Evolutionary conservation across 2,888 invertebrate species (phyloP), one percentile per base, ranked within the genome.

Genomic region (Drosophila multiciliata): DNA sequence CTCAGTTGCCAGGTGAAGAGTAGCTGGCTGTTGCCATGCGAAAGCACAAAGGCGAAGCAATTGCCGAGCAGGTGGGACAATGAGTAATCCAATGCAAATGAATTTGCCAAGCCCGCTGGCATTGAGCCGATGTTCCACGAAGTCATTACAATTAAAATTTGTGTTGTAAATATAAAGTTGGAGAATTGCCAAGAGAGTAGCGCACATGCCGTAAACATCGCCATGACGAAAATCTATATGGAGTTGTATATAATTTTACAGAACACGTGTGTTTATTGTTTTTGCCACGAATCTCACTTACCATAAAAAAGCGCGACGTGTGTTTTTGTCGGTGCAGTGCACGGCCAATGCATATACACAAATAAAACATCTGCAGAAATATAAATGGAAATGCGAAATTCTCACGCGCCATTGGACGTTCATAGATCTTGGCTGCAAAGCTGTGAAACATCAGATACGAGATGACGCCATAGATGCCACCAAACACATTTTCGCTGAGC

Each of bases 331-430:
- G 82, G 49, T 89, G 85, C 32, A 90, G 80, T 11, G 89, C 83
- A 12, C 90, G 90, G 12, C 94, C 91, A 52, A 95, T 93, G 65
- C 95, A 95, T 35, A 94, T 73, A 35, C 94, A 95, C 0, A 97
- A 93, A 33, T 95, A 93, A 85, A 96, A 95, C 93, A 96, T 95
- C 91, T 98, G 97, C 62, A 95, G 93, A 20, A 97, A 93, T 74
- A 97, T 94, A 48, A 97, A 94, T 0, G 98, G 98, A 88, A 96
- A 96, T 0, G 97, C 97, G 91, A 97, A 96, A 90, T 97, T 97
- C 92, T 98, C 98, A 32, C 98, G 93, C 54, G 98, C 94, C 48
- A 97, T 96, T 0, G 98, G 98, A 0, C 97, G 95, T 96, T 97
- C 97, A 88, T 97, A 97, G 5, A 97, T 97, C 54, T 98, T 94